Conservation (phyloP, 2,797 vertebrate species). For the Macrochelys suwanniensis region DNA sequence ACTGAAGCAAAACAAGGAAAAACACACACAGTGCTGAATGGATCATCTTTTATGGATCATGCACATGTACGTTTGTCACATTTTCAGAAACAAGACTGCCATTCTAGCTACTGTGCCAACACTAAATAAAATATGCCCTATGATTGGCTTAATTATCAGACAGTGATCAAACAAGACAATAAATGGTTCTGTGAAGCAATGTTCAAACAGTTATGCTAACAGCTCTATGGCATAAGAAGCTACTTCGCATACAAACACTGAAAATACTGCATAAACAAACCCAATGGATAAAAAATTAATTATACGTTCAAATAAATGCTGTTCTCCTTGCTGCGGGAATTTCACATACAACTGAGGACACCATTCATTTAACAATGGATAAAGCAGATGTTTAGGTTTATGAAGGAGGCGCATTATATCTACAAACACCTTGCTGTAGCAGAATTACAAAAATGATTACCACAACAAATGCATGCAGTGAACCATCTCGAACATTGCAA, state of each 20-base stretch:
- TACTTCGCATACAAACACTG: constrained; percentile 45
- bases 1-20: constrained; percentile 36
- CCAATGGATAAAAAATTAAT: constrained; percentile 46
- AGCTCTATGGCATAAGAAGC: not conserved
- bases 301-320: constrained; percentile 21
- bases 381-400: constrained; percentile 14
- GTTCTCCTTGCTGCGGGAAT: not conserved
- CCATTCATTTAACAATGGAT: constrained; percentile 13
- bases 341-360: not conserved
- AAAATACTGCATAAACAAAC: constrained; percentile 44
- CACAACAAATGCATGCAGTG: not conserved
- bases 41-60: constrained; percentile 64
- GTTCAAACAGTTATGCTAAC: constrained; percentile 59
- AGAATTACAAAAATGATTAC: not conserved
- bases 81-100: constrained; percentile 45
- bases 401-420: constrained; percentile 11
- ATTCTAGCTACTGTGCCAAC: constrained; percentile 34
- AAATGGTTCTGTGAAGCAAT: constrained; percentile 25
- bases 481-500: not conserved
- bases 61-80: constrained; percentile 10
- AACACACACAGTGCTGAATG: constrained; percentile 9
- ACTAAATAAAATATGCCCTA: not conserved
- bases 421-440: not conserved
- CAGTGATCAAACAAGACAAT: constrained; percentile 45
- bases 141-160: constrained; percentile 43